A percentile compares a stretch with the other conserved stretches of the same genome.
phyloP scores from a whole-genome alignment of 2,797 vertebrate genomes.

The Falco berigora region DNA sequence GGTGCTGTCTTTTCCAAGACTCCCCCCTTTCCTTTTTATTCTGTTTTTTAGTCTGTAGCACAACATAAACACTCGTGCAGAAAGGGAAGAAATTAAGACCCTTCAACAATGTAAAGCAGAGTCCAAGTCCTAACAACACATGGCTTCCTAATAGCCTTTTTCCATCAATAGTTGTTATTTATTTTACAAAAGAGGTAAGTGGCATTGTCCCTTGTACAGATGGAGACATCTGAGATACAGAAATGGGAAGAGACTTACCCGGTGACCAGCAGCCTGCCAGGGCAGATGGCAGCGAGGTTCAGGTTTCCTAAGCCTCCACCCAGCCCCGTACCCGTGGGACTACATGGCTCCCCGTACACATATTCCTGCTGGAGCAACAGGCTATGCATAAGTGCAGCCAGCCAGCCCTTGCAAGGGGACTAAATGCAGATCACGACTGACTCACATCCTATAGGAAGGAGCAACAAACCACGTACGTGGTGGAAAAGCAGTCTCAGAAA shows the following conservation, averaged over 20 bases:
- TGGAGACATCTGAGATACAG: constrained; percentile 15
- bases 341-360: not conserved
- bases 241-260: constrained; percentile 48
- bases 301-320: constrained; percentile 35
- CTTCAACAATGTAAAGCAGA: constrained; percentile 1
- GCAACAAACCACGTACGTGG: not conserved
- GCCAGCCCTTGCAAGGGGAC: not conserved
- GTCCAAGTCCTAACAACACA: not conserved
- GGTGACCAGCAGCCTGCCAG: not conserved
- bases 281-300: constrained; percentile 33
- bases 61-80: not conserved
- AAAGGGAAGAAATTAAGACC: constrained; percentile 32
- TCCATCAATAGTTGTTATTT: constrained; percentile 26
- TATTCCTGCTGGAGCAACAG: not conserved
- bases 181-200: constrained; percentile 51
- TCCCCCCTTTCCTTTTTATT: not conserved
- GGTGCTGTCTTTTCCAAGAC: not conserved
- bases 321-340: not conserved
- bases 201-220: constrained; percentile 39
- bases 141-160: constrained; percentile 2
- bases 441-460: constrained; percentile 49
- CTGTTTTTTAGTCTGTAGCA: not conserved
- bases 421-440: not conserved
- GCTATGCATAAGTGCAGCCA: not conserved
- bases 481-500: not conserved